These are phyloP conservation scores for Apis mellifera DNA, from an alignment of 1,140 invertebrate species.

Conservation along the genomic window Amel_HAv3.1 CM009942.2:10090501-10091000, in stretches of 20 bases:
- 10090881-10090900: conserved; percentile 77
- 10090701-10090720: conserved; percentile 73
- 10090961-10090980: conserved; percentile 67
- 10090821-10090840: conserved; percentile 75
- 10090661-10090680: conserved; percentile 71
- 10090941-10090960: conserved; percentile 68
- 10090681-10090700: conserved; percentile 76
- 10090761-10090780: conserved; percentile 74
- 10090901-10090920: conserved; percentile 77
- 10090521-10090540: conserved; percentile 75
- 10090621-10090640: conserved; percentile 69
- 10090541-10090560: conserved; percentile 78
- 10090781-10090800: conserved; percentile 73
- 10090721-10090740: conserved; percentile 75
- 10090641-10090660: conserved; percentile 71
- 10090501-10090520: conserved; percentile 2
- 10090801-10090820: conserved; percentile 74
- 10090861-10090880: conserved; percentile 77
- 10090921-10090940: conserved; percentile 75
- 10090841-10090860: conserved; percentile 78
- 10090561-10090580: conserved; percentile 82
- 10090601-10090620: conserved; percentile 85
- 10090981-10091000: conserved; percentile 61
- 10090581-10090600: conserved; percentile 86
- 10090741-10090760: conserved; percentile 75